Conservation (phyloP, 2,888 invertebrate genomes). For the Morinoia aosen region DNA sequence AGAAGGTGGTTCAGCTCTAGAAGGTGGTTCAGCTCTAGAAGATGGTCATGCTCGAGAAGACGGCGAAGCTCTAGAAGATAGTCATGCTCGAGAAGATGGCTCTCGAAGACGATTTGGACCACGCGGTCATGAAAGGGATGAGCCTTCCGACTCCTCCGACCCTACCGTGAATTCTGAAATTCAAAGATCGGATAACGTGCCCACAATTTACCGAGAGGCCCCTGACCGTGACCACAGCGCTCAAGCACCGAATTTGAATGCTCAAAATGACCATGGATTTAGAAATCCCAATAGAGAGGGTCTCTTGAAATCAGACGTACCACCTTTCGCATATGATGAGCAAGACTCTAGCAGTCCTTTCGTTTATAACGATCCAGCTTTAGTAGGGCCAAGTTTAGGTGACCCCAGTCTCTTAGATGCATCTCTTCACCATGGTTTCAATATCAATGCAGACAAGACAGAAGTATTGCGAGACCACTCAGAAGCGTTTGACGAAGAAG, state of each 20-base stretch:
- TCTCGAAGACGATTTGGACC: background rate
- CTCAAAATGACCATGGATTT: background rate
- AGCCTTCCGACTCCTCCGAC: background rate
- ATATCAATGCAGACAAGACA: background rate
- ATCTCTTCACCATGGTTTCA: background rate
- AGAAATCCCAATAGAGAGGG: background rate
- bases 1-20: no score
- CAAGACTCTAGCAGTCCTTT: background rate
- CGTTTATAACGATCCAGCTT: background rate
- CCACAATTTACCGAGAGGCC: background rate
- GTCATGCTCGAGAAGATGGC: no score
- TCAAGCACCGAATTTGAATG: background rate
- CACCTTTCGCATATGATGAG: conserved; percentile 36
- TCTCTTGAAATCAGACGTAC: background rate
- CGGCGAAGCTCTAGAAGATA: no score
- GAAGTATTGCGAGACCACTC: background rate
- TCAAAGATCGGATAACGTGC: background rate
- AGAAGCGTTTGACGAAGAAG: background rate
- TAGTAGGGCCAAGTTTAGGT: conserved; percentile 21
- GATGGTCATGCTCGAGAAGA: no score
- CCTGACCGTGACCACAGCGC: background rate
- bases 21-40: background rate
- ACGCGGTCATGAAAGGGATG: background rate
- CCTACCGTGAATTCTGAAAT: background rate
- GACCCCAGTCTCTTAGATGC: conserved; percentile 20